Percentiles rank a stretch among this genome's conserved stretches.
Conservation (phyloP, 2,797 vertebrate genomes). For the Novumbra hubbsi region DNA sequence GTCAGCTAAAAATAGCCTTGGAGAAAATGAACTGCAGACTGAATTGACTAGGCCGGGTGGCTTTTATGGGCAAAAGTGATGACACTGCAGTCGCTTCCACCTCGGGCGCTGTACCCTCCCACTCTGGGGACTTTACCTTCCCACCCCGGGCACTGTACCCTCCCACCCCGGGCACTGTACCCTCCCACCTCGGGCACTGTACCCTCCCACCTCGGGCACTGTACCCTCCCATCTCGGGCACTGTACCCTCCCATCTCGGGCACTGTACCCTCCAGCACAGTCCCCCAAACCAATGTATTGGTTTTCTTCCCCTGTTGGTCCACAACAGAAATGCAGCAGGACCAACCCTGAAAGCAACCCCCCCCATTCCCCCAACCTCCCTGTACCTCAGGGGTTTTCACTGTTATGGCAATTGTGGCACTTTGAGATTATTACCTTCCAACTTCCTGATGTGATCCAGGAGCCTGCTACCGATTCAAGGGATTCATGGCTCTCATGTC, state of each 20-base stretch:
- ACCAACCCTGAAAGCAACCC: slow-evolving; percentile 3
- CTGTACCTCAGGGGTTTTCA: slow-evolving; percentile 31
- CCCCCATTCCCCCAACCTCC: slow-evolving; percentile 4
- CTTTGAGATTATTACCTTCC: slow-evolving; percentile 47
- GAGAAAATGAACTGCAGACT: slow-evolving; percentile 65
- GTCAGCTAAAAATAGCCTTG: slow-evolving; percentile 69
- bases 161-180: slow-evolving; percentile 37
- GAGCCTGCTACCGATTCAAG: slow-evolving; percentile 32
- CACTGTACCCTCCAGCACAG: slow-evolving; percentile 36
- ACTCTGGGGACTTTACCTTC: too few species aligned
- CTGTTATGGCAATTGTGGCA: slow-evolving; percentile 27
- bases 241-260: slow-evolving; percentile 39
- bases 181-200: slow-evolving; percentile 42
- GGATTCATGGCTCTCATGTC: slow-evolving; percentile 34
- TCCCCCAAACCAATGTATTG: too few species aligned
- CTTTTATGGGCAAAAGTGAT: slow-evolving; percentile 70
- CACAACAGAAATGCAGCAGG: slow-evolving; percentile 13
- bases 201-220: slow-evolving; percentile 43
- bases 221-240: slow-evolving; percentile 40
- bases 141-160: slow-evolving; percentile 41
- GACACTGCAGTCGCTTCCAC: slow-evolving; percentile 58
- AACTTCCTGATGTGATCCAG: slow-evolving; percentile 41
- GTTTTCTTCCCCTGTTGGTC: slow-evolving; percentile 18
- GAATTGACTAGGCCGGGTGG: slow-evolving; percentile 65
- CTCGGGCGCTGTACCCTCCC: slow-evolving; percentile 42